Evolutionary conservation across 2,888 invertebrate genomes (phyloP), one percentile per base, ranked within the genome.

Genomic region (Ctenicera cuprea): DNA sequence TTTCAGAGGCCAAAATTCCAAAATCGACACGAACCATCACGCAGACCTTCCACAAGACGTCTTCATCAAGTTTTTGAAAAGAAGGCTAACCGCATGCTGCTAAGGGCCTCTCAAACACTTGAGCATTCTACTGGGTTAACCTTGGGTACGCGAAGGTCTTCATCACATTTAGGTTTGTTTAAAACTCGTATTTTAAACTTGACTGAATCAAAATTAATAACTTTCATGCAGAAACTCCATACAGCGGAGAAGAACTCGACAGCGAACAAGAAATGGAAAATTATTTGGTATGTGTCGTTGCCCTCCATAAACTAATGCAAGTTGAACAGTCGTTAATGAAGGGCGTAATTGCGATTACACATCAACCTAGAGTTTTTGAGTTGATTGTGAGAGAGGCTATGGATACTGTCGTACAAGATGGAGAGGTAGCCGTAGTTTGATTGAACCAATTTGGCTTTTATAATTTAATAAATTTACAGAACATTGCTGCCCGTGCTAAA

Each of bases 181-280:
- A 16, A 8, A 33, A 33, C 9, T 4, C n/a, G n/a, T n/a, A n/a
- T n/a, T n/a, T n/a, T n/a, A n/a, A n/a, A n/a, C n/a, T n/a, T n/a
- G n/a, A n/a, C n/a, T n/a, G n/a, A n/a, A n/a, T 45, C 7, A 52
- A 52, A 7, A 20, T 41, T 14, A 41, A 14, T 8, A 62, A 38
- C 38, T 30, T 11, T 59, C 11, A 11, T 37, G 4, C 52, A 84
- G 85, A 86, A 76, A 81, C 85, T 26, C 82, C 85, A 22, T 86
- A 84, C 73, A 87, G 79, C 22, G 89, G 89, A 62, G 92, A 92
- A 81, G 91, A 92, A 77, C 83, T 88, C 7, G 89, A 92, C 77
- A 93, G 92, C 68, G 95, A 95, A 84, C 92, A 94, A 82, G 96
- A 96, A 87, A 91, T 95, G 89, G 94, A 95, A 82, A 93, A 94